A percentile compares a stretch with the other conserved stretches of the same genome.
phyloP scores from a whole-genome alignment of 2,888 invertebrate genomes.

The Celastrina argiolus region DNA sequence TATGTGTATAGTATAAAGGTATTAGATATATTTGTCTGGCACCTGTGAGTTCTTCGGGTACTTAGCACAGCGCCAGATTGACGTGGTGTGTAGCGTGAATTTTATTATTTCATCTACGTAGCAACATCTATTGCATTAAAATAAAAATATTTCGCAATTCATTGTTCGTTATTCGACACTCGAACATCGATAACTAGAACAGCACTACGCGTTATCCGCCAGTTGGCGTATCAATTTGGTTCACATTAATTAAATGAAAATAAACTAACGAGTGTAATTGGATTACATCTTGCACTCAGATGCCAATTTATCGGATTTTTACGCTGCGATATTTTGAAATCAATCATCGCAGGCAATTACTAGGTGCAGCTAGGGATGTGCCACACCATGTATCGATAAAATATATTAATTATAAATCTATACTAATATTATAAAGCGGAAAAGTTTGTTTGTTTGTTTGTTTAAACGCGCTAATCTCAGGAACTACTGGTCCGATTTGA shows the following conservation, averaged over 20 bases:
- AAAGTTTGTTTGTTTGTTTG: too few relatives aligned
- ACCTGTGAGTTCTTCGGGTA: too few relatives aligned
- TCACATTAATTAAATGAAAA: constrained; percentile 20
- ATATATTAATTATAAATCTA: neutral
- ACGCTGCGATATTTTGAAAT: constrained; percentile 19
- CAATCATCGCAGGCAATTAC: constrained; percentile 19
- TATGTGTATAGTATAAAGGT: too few relatives aligned
- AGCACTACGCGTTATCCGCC: neutral
- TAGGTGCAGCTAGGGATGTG: constrained; percentile 10
- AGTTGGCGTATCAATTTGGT: constrained; percentile 7
- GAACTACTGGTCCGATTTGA: too few relatives aligned
- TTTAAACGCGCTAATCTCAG: too few relatives aligned
- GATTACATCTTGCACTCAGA: constrained; percentile 19
- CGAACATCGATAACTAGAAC: constrained; percentile 5
- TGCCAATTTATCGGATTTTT: constrained; percentile 21
- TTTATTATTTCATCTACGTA: too few relatives aligned
- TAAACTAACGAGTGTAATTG: constrained; percentile 20
- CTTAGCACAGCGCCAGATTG: too few relatives aligned
- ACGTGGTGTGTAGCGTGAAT: too few relatives aligned
- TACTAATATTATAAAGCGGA: too few relatives aligned
- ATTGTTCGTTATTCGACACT: neutral
- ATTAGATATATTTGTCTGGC: too few relatives aligned
- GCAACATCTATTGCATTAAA: too few relatives aligned
- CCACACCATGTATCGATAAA: neutral
- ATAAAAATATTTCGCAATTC: neutral